Conservation (phyloP, 37 sponge, comb jelly and placozoan species). For the Theonella swinhoei region DNA sequence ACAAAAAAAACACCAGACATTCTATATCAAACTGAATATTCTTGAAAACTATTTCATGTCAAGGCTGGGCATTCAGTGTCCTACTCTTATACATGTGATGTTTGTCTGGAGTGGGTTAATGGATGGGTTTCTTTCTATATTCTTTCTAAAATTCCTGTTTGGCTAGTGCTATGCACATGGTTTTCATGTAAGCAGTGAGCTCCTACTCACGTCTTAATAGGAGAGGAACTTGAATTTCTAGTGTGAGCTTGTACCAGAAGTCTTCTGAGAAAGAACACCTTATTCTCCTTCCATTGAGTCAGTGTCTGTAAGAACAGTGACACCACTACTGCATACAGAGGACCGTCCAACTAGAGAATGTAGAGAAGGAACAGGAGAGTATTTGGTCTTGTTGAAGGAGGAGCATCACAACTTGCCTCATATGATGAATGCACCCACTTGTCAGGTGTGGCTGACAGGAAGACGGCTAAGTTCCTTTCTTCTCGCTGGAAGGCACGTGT, state of each 20-base stretch:
- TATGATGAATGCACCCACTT: constrained; percentile 80
- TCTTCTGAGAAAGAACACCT: constrained; percentile 50
- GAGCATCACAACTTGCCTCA: constrained; percentile 81
- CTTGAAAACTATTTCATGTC: too few relatives aligned
- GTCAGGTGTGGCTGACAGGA: constrained; percentile 55
- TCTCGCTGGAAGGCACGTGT: constrained; percentile 60
- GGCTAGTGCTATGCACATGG: too few relatives aligned
- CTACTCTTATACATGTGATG: too few relatives aligned
- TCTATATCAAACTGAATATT: background rate
- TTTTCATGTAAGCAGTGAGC: background rate
- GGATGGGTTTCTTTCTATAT: too few relatives aligned
- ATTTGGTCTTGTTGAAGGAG: background rate
- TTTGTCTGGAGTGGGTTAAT: background rate
- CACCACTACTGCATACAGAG: constrained; percentile 42
- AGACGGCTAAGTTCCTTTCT: constrained; percentile 55
- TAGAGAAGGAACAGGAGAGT: background rate
- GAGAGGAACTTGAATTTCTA: constrained; percentile 58
- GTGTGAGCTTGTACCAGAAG: constrained; percentile 78
- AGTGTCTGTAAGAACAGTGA: constrained; percentile 69
- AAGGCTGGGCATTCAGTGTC: too few relatives aligned
- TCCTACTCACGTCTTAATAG: constrained; percentile 49
- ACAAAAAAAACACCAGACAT: background rate
- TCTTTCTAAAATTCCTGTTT: too few relatives aligned
- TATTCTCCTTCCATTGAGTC: constrained; percentile 67
- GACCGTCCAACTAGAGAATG: constrained; percentile 71